Base-by-base conservation (phyloP, 1,140 invertebrate species). In the Drosophila sproati region DNA sequence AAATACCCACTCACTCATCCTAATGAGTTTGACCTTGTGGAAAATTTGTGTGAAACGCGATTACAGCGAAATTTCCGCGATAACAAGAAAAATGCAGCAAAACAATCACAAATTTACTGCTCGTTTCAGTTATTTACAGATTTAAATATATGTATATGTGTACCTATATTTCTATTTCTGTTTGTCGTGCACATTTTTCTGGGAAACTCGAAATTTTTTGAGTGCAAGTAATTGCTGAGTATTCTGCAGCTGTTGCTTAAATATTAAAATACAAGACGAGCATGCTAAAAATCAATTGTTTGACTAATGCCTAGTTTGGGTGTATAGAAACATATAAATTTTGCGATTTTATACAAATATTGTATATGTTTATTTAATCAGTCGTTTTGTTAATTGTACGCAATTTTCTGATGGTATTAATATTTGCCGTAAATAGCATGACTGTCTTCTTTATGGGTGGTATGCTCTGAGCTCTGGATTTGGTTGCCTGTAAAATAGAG, bases 1-100 rank as follows among this genome's bases (percentile, higher is more conserved):
- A 20, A 29, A 55, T 55, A 20, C 43, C n/a, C 55, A 32, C 2
- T 29, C 35, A 43, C 55, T 68, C 39, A 59, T 69, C 34, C 62
- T 88, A 88, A 87, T 87, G 77, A 88, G 77, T 88, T 83, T 75
- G 83, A 68, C 83, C 83, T 83, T 83, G 67, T 60, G 52, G 32
- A 76, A 79, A 78, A 57, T 70, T n/a, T 34, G 34, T 50, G 35
- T 50, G 35, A 3, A 45, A 43, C 60, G 60, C 47, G 51, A 66
- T 82, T 83, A 76, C 66, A 60, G 56, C 45, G 47, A 50, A 62
- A 8, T 34, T 59, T 85, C 67, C 72, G 10, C 43, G 70, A 74
- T 75, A 78, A 69, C 41, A 20, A 7, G 7, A 4, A 2, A 34
- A 20, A 41, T 5, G 5, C 4, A 34, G 3, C 7, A 48, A 28